These are phyloP conservation scores for Ferrisia virgata DNA, from an alignment of 2,888 invertebrate species.

Conservation along the genomic window DNA sequence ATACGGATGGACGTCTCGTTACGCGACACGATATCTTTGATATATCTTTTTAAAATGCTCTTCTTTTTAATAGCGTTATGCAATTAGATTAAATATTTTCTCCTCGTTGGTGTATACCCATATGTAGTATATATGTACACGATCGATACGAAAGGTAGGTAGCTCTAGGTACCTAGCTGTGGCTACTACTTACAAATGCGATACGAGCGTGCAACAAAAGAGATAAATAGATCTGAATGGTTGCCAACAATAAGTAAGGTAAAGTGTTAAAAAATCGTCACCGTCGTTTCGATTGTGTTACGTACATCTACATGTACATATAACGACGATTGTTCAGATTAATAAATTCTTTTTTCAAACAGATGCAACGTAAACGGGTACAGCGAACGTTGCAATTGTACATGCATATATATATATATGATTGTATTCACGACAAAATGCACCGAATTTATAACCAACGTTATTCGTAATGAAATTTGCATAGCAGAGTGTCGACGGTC, in stretches of 20 bases:
- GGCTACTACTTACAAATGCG: no score
- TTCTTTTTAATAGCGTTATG: no score
- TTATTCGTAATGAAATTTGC: not conserved
- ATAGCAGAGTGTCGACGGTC: not conserved
- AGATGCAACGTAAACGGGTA: no score
- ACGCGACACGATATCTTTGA: no score
- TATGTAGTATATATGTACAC: not conserved
- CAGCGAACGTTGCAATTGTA: not conserved
- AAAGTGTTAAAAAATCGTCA: constrained; percentile 13
- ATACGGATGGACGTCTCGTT: no score
- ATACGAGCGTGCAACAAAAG: not conserved
- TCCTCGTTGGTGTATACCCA: not conserved
- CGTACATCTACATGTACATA: no score
- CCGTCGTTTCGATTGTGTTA: constrained; percentile 1
- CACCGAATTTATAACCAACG: not conserved
- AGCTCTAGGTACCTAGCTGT: no score
- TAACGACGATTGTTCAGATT: no score
- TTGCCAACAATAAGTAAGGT: constrained; percentile 7
- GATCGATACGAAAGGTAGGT: no score
- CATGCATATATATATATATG: no score
- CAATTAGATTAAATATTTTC: no score
- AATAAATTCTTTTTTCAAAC: not conserved
- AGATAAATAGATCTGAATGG: constrained; percentile 23
- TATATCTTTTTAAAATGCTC: no score
- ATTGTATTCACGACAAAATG: not conserved